Conservation (phyloP, 2,113 vertebrate species). For the Axis porcinus region DNA sequence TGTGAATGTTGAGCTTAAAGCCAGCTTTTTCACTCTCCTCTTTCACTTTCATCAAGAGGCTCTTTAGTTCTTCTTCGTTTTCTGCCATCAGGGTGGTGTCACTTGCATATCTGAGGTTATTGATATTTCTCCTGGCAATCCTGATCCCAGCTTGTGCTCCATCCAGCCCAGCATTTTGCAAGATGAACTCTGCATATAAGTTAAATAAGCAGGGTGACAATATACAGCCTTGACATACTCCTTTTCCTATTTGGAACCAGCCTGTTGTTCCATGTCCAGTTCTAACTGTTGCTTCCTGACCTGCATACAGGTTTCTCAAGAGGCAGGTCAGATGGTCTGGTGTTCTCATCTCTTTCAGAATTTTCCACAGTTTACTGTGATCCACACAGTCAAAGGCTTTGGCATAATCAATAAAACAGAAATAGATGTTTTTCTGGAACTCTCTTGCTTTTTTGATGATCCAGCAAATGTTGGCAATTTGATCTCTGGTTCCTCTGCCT, state of each 20-base stretch:
- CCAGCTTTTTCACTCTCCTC: neutral
- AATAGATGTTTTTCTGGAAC: neutral
- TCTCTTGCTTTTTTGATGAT: neutral
- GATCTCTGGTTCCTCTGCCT: neutral
- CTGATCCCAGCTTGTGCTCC: neutral
- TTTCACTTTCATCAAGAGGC: neutral
- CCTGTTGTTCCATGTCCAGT: neutral
- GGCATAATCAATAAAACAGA: neutral
- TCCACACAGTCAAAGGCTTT: neutral
- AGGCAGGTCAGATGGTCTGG: neutral
- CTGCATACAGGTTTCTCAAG: neutral
- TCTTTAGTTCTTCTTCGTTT: neutral
- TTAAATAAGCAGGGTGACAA: neutral
- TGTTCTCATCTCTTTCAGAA: neutral
- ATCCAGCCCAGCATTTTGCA: neutral
- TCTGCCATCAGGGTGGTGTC: neutral
- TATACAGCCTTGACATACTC: neutral
- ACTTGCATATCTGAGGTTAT: neutral
- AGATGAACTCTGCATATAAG: neutral
- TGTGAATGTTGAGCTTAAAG: neutral
- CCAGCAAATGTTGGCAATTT: neutral
- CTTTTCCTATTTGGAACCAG: neutral
- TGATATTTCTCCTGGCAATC: neutral
- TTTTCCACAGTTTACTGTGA: neutral
- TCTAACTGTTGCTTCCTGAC: neutral